Evolutionary conservation across 2,888 invertebrate genomes (phyloP), one percentile per base, ranked within the genome.

Genomic region (Limnephilus rhombicus): DNA sequence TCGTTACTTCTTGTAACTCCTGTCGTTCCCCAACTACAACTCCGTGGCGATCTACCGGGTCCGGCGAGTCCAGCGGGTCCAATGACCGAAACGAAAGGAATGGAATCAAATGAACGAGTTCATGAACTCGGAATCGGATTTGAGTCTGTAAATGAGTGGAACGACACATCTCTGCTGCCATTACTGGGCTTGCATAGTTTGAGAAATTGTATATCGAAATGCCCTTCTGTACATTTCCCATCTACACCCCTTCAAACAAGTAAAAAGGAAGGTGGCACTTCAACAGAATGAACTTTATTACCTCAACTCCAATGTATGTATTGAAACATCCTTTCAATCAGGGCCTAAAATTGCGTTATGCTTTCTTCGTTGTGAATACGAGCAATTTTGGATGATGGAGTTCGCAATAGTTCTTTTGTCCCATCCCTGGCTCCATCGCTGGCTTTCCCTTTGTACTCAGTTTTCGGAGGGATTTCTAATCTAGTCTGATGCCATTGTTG

Each of bases 341-440:
- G 68, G 24, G 68, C 24, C 9, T 68, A 68, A 68, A 9, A 24
- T 68, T 68, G 68, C 9, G 68, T 7, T n/a, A 9, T 24, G 9
- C 24, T 68, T 24, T 9, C 68, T 24, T n/a, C 68, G 9, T 7
- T 7, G n/a, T 24, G 68, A n/a, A 24, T 68, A 24, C 53, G 41
- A 86, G 86, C 53, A 45, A 86, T 45, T 80, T 90, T 80, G 41
- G 88, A 88, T 88, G 90, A 91, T 90, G 91, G 91, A 92, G 90
- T 90, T 83, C 87, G 81, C 87, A 80, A 91, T 88, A 91, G 89
- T 92, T 91, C 93, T 85, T 92, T 93, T 92, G 91, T 93, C 80
- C n/a, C 24, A 81, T 89, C 93, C 91, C 92, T 87, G 37, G 24
- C 37, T 83, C 24, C 45, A 86, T 87, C 34, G 87, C 80, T 83